Conservation (phyloP, 1,140 invertebrate genomes). For the Episyrphus balteatus region DNA sequence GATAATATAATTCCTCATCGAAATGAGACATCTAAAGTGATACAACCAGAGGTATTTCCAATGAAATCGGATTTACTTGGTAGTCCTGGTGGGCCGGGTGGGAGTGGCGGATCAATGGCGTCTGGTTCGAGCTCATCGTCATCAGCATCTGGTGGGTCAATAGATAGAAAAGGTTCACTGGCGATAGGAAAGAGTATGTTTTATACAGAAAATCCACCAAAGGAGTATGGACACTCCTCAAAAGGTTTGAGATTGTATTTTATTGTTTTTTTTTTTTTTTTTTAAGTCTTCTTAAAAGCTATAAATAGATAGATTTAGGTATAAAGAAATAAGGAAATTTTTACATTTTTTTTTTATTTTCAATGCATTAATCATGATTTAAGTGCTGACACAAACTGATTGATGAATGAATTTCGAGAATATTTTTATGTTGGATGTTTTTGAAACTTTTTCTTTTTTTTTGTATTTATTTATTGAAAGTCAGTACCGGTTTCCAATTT, state of each 20-base stretch:
- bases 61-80: slow-evolving; percentile 26
- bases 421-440: no score
- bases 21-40: slow-evolving; percentile 30
- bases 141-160: slow-evolving; percentile 7
- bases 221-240: slow-evolving; percentile 21
- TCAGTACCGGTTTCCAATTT: no score
- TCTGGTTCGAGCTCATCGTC: slow-evolving; percentile 13
- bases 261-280: not conserved
- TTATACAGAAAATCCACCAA: slow-evolving; percentile 36
- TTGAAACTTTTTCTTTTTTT: no score
- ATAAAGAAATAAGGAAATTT: no score
- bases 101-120: slow-evolving; percentile 15
- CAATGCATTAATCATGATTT: no score
- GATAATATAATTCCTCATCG: slow-evolving; percentile 32
- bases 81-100: slow-evolving; percentile 18
- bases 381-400: no score
- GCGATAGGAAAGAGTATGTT: slow-evolving; percentile 36
- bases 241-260: not conserved
- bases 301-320: no score
- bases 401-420: no score
- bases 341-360: no score
- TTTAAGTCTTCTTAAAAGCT: no score
- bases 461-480: no score
- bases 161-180: slow-evolving; percentile 26
- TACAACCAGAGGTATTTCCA: slow-evolving; percentile 32